Base-by-base conservation (phyloP, 2,113 vertebrate genomes). In the human region DNA sequence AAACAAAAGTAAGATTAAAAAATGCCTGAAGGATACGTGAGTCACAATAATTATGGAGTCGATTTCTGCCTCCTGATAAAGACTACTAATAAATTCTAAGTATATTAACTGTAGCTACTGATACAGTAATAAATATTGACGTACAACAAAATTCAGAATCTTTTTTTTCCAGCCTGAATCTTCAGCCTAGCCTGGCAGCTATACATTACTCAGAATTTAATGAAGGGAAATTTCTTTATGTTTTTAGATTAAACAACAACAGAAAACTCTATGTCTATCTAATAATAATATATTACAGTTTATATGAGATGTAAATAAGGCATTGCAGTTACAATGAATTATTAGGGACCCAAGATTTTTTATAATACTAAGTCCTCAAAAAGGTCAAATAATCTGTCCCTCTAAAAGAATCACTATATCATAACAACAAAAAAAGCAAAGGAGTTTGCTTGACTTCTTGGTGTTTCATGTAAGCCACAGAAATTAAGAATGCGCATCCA, bases 71-170 rank as follows among this genome's bases (percentile, higher is more conserved):
- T 97, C 68, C 85, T 93, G 85, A 97, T 95, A 91, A 95, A 94
- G 94, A 73, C n/a, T 86, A 38, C 92, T 97, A 97, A 97, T 98
- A 97, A 97, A 97, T 94, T 89, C 83, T n/a, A 96, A 52, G 89
- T 66, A 97, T 32, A 93, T 93, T 89, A 92, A 95, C 93, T 94
- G 93, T 81, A 87, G 92, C 70, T 89, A 68, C 88, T 96, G 94
- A 95, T 89, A 88, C 25, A 78, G 48, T 94, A 79, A 96, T 93
- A 97, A 96, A 93, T 95, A 96, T 66, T 96, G 84, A 95, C 81
- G 81, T 78, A 76, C 87, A 97, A 92, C 82, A 94, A 94, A 96
- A 96, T 18, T 79, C 48, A n/a, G 72, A 83, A 66, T 86, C 66
- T 73, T 11, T 95, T 38, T 79, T 89, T 82, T 30, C 75, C 22